Base-by-base conservation (phyloP, 2,888 invertebrate species). In the Chelonus formosanus region DNA sequence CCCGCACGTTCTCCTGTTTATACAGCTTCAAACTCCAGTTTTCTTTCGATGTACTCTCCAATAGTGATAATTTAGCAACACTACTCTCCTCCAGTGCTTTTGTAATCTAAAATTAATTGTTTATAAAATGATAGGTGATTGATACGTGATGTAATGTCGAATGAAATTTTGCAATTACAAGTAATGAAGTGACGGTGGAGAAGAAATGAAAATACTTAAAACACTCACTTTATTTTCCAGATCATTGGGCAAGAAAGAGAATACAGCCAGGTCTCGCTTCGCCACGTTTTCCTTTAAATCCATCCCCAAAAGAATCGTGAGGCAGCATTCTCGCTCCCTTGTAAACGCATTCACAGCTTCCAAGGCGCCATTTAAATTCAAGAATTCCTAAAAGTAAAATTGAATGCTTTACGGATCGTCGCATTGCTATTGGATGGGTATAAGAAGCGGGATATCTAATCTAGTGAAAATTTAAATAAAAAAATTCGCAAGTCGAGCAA, bases 291-390 rank as follows among this genome's bases (percentile, higher is more conserved):
- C 82, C 0, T 79, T 77, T 0, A 90, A 84, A 63, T 87, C 86
- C 85, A 92, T 87, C 4, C 92, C 92, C 32, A 92, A 84, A 0
- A 92, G 79, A 3, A 92, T 73, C 0, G 89, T 84, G 0, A 88
- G 74, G 8, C 80, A 73, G 67, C 86, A 87, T 10, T 85, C 78
- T 1, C 82, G 79, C 5, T 80, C 77, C 1, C 69, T 58, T 7
- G 89, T 85, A 73, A 90, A 89, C 65, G 85, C 84, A 7, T 76
- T 73, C 2, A 92, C 78, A 2, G 89, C 87, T 4, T 84, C 75
- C 4, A 85, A 74, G 0, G 87, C 88, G 44, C 84, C 85, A 0
- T 85, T 80, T 61, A 86, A 81, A 63, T 84, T 77, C 0, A 90
- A 80, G 77, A 87, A 90, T 54, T 88, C 86, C 88, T 88, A 75